A percentile compares a stretch with the other conserved stretches of the same genome.
These are phyloP conservation scores for Baccha elongata DNA, from an alignment of 2,888 invertebrate species.

Conservation along the genomic window DNA sequence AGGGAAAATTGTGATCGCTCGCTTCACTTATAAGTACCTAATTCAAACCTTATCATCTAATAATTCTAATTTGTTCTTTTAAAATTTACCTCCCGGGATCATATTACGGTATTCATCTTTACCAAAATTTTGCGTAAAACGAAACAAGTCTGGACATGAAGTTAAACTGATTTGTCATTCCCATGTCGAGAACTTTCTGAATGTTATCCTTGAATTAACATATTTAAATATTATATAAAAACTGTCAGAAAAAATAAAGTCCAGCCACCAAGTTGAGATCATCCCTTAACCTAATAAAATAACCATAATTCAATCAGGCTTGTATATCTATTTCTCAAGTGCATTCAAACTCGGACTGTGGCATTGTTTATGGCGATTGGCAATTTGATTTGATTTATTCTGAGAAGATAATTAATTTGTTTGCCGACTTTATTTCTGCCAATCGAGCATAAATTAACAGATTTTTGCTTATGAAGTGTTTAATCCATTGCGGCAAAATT, in stretches of 20 bases:
- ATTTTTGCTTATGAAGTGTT: constrained; percentile 51
- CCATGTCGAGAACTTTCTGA: too few relatives aligned
- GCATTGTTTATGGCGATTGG: constrained; percentile 74
- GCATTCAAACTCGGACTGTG: constrained; percentile 40
- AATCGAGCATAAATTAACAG: constrained; percentile 71
- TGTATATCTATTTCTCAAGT: constrained; percentile 50
- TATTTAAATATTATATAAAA: too few relatives aligned
- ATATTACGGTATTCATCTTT: too few relatives aligned
- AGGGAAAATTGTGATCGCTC: too few relatives aligned
- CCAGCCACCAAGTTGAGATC: constrained; percentile 24
- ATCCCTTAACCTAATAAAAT: constrained; percentile 52
- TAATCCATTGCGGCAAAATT: constrained; percentile 19
- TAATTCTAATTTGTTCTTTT: too few relatives aligned
- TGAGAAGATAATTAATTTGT: constrained; percentile 74
- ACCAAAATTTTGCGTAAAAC: too few relatives aligned
- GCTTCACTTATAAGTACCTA: too few relatives aligned
- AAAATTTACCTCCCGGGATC: too few relatives aligned
- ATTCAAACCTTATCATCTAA: too few relatives aligned
- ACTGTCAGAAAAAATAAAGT: constrained; percentile 17
- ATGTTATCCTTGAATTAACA: too few relatives aligned
- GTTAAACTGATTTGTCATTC: too few relatives aligned
- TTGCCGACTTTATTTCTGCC: constrained; percentile 72
- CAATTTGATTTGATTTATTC: constrained; percentile 75
- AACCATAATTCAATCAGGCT: constrained; percentile 65
- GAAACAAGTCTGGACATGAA: too few relatives aligned